A percentile compares a stretch with the other conserved stretches of the same genome.
Evolutionary conservation across 1,140 invertebrate genomes (phyloP).

Genomic region (Tetraneura akinire): DNA sequence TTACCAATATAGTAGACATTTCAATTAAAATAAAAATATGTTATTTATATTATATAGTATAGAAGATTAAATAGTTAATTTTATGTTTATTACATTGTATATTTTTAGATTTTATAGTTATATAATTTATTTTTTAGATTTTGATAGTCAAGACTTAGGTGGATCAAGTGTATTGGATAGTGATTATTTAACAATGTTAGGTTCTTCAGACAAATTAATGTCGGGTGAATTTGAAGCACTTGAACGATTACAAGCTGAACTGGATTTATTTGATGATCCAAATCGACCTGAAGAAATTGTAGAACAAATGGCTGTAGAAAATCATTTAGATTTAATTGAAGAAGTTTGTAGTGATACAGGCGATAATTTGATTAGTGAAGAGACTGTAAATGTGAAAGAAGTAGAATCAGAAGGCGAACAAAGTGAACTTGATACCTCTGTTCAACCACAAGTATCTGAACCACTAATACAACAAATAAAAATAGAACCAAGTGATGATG

Average conservation of each 20-base stretch:
- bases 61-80: no score
- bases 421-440: background rate
- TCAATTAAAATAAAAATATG: no score
- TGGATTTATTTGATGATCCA: conserved; percentile 48
- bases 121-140: background rate
- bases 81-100: background rate
- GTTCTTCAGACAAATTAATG: conserved; percentile 40
- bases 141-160: conserved; percentile 46
- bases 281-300: conserved; percentile 49
- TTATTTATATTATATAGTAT: no score
- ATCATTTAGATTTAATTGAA: conserved; percentile 43
- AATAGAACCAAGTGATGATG: no score
- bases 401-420: background rate
- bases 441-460: background rate
- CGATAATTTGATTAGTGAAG: background rate
- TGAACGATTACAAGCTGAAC: conserved; percentile 35
- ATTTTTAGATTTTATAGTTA: background rate
- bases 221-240: conserved; percentile 47
- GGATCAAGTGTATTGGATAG: conserved; percentile 42
- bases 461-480: background rate
- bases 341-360: conserved; percentile 36
- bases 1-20: no score
- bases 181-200: conserved; percentile 44
- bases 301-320: conserved; percentile 45
- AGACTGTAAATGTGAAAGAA: background rate